Conservation (phyloP, 2,113 vertebrate genomes). For the Salvelinus namaycush region DNA sequence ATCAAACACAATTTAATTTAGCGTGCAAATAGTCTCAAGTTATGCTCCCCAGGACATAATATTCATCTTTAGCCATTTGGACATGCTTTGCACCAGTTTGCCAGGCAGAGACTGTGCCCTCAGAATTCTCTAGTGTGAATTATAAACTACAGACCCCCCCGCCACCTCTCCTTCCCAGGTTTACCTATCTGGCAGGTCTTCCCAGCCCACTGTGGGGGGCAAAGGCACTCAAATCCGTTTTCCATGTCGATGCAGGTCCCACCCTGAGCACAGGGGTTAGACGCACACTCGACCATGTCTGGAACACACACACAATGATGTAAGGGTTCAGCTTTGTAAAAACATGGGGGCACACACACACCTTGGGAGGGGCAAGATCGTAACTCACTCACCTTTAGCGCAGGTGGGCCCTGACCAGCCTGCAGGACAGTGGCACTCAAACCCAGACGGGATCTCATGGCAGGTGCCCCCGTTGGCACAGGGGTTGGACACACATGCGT, state of each 20-base stretch:
- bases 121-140: too few relatives aligned
- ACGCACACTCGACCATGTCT: constrained; percentile 92
- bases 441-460: constrained; percentile 85
- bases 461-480: constrained; percentile 93
- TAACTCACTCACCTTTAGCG: constrained; percentile 81
- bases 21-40: neutral
- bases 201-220: constrained; percentile 89
- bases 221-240: constrained; percentile 90
- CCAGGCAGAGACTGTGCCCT: too few relatives aligned
- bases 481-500: constrained; percentile 92
- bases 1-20: neutral
- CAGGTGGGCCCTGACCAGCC: constrained; percentile 95
- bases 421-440: constrained; percentile 89
- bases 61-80: constrained; percentile 3
- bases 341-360: neutral
- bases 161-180: constrained; percentile 7
- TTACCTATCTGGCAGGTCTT: constrained; percentile 93
- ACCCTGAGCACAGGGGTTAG: constrained; percentile 85
- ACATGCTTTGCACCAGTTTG: constrained; percentile 13
- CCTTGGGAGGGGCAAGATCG: too few relatives aligned
- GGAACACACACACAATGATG: constrained; percentile 35
- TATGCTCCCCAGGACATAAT: neutral
- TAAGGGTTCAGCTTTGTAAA: too few relatives aligned
- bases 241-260: constrained; percentile 89
- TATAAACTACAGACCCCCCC: too few relatives aligned